Evolutionary conservation across 2,113 vertebrate genomes (phyloP).

Genomic region (Seriola dumerili): DNA sequence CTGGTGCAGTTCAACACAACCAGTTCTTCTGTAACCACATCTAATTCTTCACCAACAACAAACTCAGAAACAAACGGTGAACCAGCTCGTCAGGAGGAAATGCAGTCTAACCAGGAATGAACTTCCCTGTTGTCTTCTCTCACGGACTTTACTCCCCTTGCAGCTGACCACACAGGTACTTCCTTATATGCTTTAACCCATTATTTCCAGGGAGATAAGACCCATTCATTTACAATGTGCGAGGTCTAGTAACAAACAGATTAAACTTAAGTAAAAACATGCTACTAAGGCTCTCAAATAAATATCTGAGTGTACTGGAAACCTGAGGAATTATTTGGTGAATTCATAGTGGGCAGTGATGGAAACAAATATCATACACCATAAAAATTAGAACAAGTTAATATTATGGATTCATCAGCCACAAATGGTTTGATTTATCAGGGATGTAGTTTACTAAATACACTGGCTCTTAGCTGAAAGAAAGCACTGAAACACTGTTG

Average conservation of each 20-base stretch:
- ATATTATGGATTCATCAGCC: not conserved
- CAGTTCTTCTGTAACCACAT: slow-evolving; percentile 4
- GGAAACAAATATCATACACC: not conserved
- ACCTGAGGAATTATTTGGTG: not conserved
- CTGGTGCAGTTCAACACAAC: not conserved
- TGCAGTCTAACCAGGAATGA: slow-evolving; percentile 12
- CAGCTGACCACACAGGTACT: slow-evolving; percentile 68
- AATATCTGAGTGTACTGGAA: not conserved
- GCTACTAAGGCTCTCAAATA: not conserved
- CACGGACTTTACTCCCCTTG: slow-evolving; percentile 78
- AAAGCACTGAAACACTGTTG: not conserved
- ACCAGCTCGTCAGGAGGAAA: slow-evolving; percentile 38
- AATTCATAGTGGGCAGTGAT: not conserved
- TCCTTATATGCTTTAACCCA: slow-evolving; percentile 81
- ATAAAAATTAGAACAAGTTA: not conserved
- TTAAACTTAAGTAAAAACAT: not conserved
- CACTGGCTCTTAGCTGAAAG: not conserved
- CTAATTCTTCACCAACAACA: not conserved
- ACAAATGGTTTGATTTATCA: not conserved
- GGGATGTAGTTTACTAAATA: not conserved
- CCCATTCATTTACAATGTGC: not conserved
- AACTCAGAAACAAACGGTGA: slow-evolving; percentile 25
- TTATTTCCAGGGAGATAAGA: slow-evolving; percentile 35
- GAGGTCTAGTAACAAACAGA: not conserved
- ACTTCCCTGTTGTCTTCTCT: slow-evolving; percentile 33